These are phyloP conservation scores for Cephus sareptanus DNA, from an alignment of 2,888 invertebrate species.

Conservation along the genomic window DNA sequence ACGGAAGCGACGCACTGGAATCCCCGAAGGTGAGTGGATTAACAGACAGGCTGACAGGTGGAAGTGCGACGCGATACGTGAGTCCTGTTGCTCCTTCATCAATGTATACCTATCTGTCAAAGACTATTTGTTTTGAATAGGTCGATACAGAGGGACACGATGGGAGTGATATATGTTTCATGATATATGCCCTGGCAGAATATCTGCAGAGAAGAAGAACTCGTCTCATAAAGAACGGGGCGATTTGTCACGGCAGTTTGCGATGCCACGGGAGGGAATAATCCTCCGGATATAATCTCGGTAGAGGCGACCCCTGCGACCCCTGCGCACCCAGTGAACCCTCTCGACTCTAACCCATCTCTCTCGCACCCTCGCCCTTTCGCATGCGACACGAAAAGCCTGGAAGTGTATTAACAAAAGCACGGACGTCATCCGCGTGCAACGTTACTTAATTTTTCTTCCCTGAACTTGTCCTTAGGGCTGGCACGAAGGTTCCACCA, in stretches of 20 bases:
- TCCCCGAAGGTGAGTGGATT: neutral
- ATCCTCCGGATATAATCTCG: conserved; percentile 58
- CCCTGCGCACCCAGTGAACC: conserved; percentile 19
- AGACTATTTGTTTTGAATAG: conserved; percentile 47
- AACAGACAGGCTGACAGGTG: neutral
- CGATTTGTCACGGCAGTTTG: conserved; percentile 63
- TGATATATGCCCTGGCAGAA: neutral
- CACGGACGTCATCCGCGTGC: neutral
- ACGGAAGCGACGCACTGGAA: too few species aligned
- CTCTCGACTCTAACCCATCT: neutral
- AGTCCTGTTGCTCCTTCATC: neutral
- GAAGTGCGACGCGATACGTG: neutral
- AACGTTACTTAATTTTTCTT: neutral
- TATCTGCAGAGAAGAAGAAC: conserved; percentile 47
- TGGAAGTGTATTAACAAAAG: neutral
- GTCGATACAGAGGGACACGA: conserved; percentile 36
- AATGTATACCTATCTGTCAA: neutral
- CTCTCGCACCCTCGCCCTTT: neutral
- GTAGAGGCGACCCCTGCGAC: conserved; percentile 30
- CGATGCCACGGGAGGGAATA: conserved; percentile 59
- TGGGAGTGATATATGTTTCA: conserved; percentile 53
- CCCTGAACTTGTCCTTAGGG: neutral
- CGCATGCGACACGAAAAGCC: neutral
- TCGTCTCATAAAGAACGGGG: conserved; percentile 62
- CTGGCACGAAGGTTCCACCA: neutral